phyloP scores from a whole-genome alignment of 2,888 invertebrate species.

The Andrena trimmerana region DNA sequence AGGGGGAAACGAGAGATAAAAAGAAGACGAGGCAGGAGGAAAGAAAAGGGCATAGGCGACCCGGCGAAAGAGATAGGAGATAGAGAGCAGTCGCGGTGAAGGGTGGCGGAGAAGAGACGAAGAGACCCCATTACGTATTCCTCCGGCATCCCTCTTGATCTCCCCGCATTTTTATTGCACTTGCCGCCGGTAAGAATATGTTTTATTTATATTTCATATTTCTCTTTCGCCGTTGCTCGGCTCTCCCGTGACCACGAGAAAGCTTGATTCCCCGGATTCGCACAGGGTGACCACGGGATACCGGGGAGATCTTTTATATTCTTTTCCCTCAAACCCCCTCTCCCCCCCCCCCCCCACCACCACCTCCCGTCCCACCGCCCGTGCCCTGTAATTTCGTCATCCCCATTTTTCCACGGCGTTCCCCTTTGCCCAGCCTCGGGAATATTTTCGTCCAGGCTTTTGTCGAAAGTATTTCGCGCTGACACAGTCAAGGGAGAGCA shows the following conservation, averaged over 20 bases:
- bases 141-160: conserved; percentile 83
- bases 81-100: conserved; percentile 33
- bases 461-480: conserved; percentile 46
- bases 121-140: conserved; percentile 82
- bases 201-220: conserved; percentile 85
- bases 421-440: conserved; percentile 23
- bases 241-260: conserved; percentile 55
- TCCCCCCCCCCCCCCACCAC: too few species aligned
- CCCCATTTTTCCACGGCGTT: conserved; percentile 41
- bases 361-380: too few species aligned
- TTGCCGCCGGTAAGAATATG: conserved; percentile 81
- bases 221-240: conserved; percentile 60
- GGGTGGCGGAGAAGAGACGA: conserved; percentile 42
- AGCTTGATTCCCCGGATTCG: conserved; percentile 65
- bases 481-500: conserved; percentile 2
- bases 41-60: conserved; percentile 12
- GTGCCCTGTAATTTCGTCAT: conserved; percentile 38
- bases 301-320: conserved; percentile 29
- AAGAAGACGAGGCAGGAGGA: conserved; percentile 11
- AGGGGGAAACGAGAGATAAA: background rate
- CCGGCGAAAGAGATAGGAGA: conserved; percentile 55
- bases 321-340: background rate
- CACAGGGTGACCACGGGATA: conserved; percentile 73
- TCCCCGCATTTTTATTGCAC: conserved; percentile 82
- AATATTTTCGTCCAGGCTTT: conserved; percentile 57